A percentile compares a stretch with the other conserved stretches of the same genome.
phyloP scores from a whole-genome alignment of 2,888 invertebrate species.

The Punctoribates punctum region DNA sequence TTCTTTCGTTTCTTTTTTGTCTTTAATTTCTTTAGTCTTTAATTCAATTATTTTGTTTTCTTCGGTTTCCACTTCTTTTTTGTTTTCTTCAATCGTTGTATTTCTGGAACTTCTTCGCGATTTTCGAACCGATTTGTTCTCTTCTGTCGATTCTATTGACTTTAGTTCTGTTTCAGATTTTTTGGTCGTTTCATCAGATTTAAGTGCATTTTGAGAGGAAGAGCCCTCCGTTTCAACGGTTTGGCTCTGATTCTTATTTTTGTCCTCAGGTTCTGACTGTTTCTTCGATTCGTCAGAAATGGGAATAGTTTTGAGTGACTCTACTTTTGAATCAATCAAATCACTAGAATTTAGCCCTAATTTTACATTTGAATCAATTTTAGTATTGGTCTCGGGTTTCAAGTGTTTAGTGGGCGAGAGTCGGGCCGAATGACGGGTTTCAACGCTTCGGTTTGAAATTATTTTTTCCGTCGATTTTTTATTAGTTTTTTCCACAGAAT shows the following conservation, averaged over 20 bases:
- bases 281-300: background rate
- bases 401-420: background rate
- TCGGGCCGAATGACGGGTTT: background rate
- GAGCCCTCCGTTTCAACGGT: background rate
- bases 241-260: background rate
- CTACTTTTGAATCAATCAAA: background rate
- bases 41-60: background rate
- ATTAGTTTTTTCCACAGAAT: background rate
- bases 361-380: background rate
- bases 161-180: background rate
- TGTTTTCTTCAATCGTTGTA: background rate
- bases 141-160: background rate
- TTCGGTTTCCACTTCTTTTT: background rate
- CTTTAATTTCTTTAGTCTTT: conserved; percentile 13
- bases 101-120: conserved; percentile 11
- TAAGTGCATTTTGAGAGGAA: background rate
- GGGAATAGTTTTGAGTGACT: background rate
- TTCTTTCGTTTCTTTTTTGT: background rate
- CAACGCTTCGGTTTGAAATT: background rate
- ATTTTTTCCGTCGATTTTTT: background rate
- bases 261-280: background rate
- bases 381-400: background rate
- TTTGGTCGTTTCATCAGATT: background rate
- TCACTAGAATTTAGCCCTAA: background rate
- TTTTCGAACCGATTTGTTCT: background rate